A percentile compares a stretch with the other conserved stretches of the same genome.
Evolutionary conservation across 2,113 vertebrate species (phyloP).

Genomic region (Eurystomus gularis): DNA sequence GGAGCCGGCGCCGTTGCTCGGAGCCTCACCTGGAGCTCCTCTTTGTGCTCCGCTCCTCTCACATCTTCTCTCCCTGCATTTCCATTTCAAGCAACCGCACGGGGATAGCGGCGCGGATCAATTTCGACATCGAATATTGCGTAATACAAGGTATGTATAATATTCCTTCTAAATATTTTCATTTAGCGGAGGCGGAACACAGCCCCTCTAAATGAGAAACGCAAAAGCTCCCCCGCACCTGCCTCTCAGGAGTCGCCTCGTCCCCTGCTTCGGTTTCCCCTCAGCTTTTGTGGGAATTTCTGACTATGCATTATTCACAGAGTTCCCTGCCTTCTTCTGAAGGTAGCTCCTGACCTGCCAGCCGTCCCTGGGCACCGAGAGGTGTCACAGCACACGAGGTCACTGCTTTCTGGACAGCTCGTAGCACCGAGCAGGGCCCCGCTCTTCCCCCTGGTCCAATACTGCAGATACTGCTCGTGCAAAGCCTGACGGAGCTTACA

Average conservation of each 20-base stretch:
- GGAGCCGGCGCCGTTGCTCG: slow-evolving; percentile 21
- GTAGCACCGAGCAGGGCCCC: accelerated
- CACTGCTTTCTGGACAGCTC: neutral
- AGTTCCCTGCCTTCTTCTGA: neutral
- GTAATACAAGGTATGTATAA: neutral
- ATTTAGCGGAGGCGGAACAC: neutral
- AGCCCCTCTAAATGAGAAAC: neutral
- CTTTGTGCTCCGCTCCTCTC: slow-evolving; percentile 31
- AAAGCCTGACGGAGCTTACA: accelerated
- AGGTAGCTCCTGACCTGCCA: neutral
- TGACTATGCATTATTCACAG: accelerated
- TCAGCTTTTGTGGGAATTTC: neutral
- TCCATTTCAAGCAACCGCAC: slow-evolving; percentile 15
- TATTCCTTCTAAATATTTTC: neutral
- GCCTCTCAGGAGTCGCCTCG: neutral
- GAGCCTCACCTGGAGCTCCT: neutral
- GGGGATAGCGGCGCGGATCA: neutral
- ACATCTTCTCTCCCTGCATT: slow-evolving; percentile 24
- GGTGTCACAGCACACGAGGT: accelerated
- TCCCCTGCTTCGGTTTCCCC: neutral
- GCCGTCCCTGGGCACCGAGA: neutral
- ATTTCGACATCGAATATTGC: neutral
- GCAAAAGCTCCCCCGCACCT: neutral
- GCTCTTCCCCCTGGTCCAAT: accelerated
- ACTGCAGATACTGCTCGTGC: accelerated